Evolutionary conservation across 2,113 vertebrate genomes (phyloP).

Genomic region (Odontesthes bonariensis): DNA sequence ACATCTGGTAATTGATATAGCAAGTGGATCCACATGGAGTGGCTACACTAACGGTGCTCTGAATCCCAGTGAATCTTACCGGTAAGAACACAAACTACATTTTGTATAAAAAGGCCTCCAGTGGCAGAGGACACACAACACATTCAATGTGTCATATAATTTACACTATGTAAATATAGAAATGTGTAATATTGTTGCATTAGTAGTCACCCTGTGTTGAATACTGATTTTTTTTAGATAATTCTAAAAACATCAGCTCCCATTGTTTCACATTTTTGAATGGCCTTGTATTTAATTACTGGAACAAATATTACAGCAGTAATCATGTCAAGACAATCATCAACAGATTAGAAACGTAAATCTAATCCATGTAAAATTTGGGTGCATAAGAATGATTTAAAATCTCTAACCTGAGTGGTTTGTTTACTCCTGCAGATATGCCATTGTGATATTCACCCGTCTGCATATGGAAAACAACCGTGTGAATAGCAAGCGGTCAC

Average conservation of each 20-base stretch:
- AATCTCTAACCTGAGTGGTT: background rate
- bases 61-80: constrained; percentile 41
- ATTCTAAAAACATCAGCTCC: too few relatives aligned
- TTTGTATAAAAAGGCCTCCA: background rate
- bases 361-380: background rate
- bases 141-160: too few relatives aligned
- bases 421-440: constrained; percentile 51
- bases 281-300: background rate
- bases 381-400: background rate
- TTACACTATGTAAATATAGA: background rate
- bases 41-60: constrained; percentile 72
- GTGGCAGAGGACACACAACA: background rate
- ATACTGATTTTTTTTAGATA: too few relatives aligned
- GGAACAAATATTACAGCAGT: background rate
- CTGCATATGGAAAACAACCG: rapidly evolving
- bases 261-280: too few relatives aligned
- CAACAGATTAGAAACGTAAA: background rate
- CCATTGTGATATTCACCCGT: constrained; percentile 65
- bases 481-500: rapidly evolving
- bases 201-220: too few relatives aligned
- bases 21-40: background rate
- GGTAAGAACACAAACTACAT: constrained; percentile 57
- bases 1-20: constrained; percentile 2
- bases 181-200: too few relatives aligned
- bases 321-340: background rate